These are phyloP conservation scores for Heliopora coerulea DNA, from an alignment of 92 coral and sea anemone species.

Conservation along the genomic window DNA sequence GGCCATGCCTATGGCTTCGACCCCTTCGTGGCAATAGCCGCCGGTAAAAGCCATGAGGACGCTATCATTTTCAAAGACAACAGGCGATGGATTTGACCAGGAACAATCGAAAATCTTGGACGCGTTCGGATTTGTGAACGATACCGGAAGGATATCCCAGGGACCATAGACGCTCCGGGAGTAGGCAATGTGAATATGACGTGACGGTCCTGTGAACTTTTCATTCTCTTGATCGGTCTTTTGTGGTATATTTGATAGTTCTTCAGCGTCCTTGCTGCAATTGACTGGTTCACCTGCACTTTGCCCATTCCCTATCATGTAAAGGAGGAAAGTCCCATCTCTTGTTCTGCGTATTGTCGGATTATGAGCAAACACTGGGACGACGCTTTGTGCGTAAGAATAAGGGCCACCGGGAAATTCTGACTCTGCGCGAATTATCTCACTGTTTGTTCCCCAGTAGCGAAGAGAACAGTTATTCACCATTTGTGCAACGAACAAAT, in stretches of 20 bases:
- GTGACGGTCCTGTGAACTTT: not conserved
- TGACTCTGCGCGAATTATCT: constrained; percentile 32
- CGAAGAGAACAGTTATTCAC: constrained; percentile 23
- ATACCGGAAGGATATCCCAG: constrained; percentile 9
- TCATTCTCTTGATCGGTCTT: not conserved
- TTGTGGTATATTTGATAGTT: not conserved
- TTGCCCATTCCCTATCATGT: constrained; percentile 20
- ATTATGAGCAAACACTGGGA: constrained; percentile 23
- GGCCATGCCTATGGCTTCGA: constrained; percentile 30
- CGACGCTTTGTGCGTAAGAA: constrained; percentile 22
- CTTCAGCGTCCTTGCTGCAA: not conserved
- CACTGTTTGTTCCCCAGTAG: constrained; percentile 21
- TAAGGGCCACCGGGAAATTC: constrained; percentile 24
- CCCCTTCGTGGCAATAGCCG: constrained; percentile 15
- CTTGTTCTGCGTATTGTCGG: constrained; percentile 17
- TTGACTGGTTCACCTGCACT: constrained; percentile 17
- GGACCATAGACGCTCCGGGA: constrained; percentile 27
- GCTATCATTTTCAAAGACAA: constrained; percentile 9
- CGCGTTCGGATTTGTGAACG: constrained; percentile 17
- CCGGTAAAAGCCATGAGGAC: constrained; percentile 20
- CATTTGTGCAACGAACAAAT: constrained; percentile 31
- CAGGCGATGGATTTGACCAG: constrained; percentile 9
- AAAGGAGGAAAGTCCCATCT: constrained; percentile 23
- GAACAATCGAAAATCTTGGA: constrained; percentile 4
- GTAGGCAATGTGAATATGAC: constrained; percentile 30